Conservation (phyloP, 2,113 vertebrate species). For the Pterocles gutturalis region DNA sequence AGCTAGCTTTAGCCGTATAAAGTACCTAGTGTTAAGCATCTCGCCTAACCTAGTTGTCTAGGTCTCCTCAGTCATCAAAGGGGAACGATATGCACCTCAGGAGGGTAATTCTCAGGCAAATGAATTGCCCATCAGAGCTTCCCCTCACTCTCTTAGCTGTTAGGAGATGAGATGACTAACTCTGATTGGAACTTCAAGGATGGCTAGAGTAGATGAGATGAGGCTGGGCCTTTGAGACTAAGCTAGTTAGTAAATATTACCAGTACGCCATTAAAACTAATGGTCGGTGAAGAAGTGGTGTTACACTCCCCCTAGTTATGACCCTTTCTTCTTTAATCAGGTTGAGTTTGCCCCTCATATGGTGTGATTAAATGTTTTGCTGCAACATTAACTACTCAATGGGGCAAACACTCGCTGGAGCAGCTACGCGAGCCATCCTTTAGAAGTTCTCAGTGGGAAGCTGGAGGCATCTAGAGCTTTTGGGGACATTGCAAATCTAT, state of each 20-base stretch:
- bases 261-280: conserved; percentile 57
- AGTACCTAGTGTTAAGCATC: background rate
- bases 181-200: conserved; percentile 36
- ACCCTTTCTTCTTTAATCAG: conserved; percentile 68
- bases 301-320: conserved; percentile 62
- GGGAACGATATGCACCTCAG: background rate
- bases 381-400: conserved; percentile 61
- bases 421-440: background rate
- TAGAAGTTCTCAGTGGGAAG: conserved; percentile 30
- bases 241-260: conserved; percentile 71
- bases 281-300: conserved; percentile 69
- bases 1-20: background rate
- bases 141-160: background rate
- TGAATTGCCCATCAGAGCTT: conserved; percentile 44
- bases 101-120: conserved; percentile 45
- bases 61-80: background rate
- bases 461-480: conserved; percentile 1
- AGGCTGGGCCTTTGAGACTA: conserved; percentile 65
- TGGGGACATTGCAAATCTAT: background rate
- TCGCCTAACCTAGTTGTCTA: conserved; percentile 47
- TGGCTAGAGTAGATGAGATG: conserved; percentile 67
- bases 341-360: conserved; percentile 71
- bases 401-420: conserved; percentile 27
- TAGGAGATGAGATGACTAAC: conserved; percentile 29
- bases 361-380: conserved; percentile 65